Base-by-base conservation (phyloP, 1,140 invertebrate genomes). In the Archivesica marissinica region DNA sequence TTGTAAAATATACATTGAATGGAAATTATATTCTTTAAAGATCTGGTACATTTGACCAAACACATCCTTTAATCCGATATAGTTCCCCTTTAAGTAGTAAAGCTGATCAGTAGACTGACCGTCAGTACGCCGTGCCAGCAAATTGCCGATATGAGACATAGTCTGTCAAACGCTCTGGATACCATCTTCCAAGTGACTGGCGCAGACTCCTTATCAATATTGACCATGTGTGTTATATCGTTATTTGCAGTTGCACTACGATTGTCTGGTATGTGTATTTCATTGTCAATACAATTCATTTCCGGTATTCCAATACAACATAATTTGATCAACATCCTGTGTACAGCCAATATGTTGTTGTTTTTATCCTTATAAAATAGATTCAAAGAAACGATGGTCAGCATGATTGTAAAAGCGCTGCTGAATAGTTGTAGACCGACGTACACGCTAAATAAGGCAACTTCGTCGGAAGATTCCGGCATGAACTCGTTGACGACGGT, bases 401-500 rank as follows among this genome's bases (percentile, higher is more conserved):
- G 20, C 38, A 79, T n/a, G 70, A 74, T 47, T 13, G 72, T 72
- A 35, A 74, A 23, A 15, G 35, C 74, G 41, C 83, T 74, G 20
- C 74, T 39, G 23, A 86, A n/a, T 23, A 82, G 74, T 41, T 79
- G 87, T 15, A 81, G 33, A 15, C 38, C 39, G 11, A 88, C 75
- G 35, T 76, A 86, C 68, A 89, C 92, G 94, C 94, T 94, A 38
- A 95, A 94, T 47, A 86, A 61, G 17, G 81, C 75, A 13, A 88
- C 50, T 15, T 82, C 66, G 54, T 86, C 72, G 17, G 85, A 89
- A 33, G n/a, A n/a, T n/a, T n/a, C n/a, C n/a, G n/a, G n/a, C n/a
- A n/a, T n/a, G n/a, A n/a, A n/a, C n/a, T n/a, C 41, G 72, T 78
- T 75, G n/a, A 88, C 23, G 44, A 83, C 39, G 28, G 68, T 61